Conservation (phyloP, 92 coral and sea anemone genomes). For the Isaurus tuberculatus region DNA sequence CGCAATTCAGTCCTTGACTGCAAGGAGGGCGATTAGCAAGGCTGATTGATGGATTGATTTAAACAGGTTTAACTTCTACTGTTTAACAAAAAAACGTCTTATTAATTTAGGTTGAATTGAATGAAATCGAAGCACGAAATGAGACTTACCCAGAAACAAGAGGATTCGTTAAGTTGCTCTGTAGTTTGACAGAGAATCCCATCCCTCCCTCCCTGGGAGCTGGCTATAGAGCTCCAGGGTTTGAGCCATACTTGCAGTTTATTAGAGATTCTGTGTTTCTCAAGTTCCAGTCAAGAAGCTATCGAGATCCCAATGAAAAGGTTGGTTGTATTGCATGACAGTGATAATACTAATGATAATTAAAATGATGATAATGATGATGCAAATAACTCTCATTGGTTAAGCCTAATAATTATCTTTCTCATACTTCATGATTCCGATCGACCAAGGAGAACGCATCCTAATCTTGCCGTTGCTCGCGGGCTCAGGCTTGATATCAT, state of each 20-base stretch:
- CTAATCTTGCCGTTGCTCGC: too few relatives aligned
- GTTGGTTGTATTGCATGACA: constrained; percentile 61
- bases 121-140: constrained; percentile 92
- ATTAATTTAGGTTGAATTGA: constrained; percentile 78
- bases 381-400: too few relatives aligned
- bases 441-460: too few relatives aligned
- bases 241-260: constrained; percentile 90
- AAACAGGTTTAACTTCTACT: too few relatives aligned
- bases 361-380: too few relatives aligned
- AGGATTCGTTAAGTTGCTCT: constrained; percentile 84
- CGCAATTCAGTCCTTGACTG: too few relatives aligned
- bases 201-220: constrained; percentile 90
- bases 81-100: too few relatives aligned
- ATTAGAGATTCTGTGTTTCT: constrained; percentile 87
- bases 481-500: too few relatives aligned
- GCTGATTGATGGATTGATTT: neutral
- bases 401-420: too few relatives aligned
- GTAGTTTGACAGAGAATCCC: constrained; percentile 86
- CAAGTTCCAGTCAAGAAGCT: constrained; percentile 93
- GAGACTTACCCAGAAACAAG: constrained; percentile 97
- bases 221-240: constrained; percentile 95
- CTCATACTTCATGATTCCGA: too few relatives aligned
- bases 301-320: constrained; percentile 89
- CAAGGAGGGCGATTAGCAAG: too few relatives aligned
- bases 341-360: too few relatives aligned